These are phyloP conservation scores for Melanotus villosus DNA, from an alignment of 2,888 invertebrate species.

Conservation along the genomic window DNA sequence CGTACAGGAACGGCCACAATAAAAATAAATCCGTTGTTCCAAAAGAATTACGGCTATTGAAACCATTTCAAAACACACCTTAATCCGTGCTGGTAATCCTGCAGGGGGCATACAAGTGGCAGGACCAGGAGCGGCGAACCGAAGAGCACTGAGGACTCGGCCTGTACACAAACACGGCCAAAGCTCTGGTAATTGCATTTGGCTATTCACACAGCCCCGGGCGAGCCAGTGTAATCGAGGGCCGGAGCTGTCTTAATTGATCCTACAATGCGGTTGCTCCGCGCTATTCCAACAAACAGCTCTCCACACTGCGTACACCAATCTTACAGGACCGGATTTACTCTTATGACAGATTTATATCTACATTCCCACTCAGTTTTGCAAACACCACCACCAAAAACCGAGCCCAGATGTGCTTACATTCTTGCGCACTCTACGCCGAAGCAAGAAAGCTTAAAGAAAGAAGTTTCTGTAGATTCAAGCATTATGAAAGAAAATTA, in stretches of 20 bases:
- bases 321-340: conserved; percentile 35
- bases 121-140: conserved; percentile 48
- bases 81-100: conserved; percentile 46
- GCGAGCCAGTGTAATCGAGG: conserved; percentile 59
- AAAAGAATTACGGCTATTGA: conserved; percentile 33
- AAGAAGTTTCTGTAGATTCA: too few species aligned
- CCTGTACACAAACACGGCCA: conserved; percentile 60
- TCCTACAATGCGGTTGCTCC: conserved; percentile 60
- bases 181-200: conserved; percentile 63
- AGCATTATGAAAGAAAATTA: too few species aligned
- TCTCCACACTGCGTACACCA: conserved; percentile 36
- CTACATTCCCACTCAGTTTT: too few species aligned
- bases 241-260: conserved; percentile 63
- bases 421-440: too few species aligned
- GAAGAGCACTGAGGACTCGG: conserved; percentile 56
- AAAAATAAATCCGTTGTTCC: conserved; percentile 35
- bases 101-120: conserved; percentile 35
- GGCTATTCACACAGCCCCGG: conserved; percentile 62
- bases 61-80: conserved; percentile 36
- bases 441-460: too few species aligned
- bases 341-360: neutral
- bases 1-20: conserved; percentile 25
- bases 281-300: conserved; percentile 52
- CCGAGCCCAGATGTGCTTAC: too few species aligned
- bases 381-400: too few species aligned